Percentiles rank a stretch among this genome's conserved stretches.
These are phyloP conservation scores for Drosophila ironensis DNA, from an alignment of 1,140 invertebrate genomes.

Conservation along the genomic window DNA sequence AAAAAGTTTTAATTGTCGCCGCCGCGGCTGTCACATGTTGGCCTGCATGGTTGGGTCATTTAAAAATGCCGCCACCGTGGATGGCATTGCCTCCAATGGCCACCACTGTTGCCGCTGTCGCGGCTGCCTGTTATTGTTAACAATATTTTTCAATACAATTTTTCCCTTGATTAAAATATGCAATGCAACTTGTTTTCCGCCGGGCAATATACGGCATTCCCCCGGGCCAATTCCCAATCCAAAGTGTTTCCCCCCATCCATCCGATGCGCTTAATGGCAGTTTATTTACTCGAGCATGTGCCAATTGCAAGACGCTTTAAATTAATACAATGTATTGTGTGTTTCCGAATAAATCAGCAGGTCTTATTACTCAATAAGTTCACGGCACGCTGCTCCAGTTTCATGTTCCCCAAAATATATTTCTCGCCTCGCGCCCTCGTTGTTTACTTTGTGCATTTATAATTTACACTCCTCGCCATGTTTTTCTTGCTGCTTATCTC, in stretches of 20 bases:
- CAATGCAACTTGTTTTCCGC: constrained; percentile 73
- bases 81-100: too few relatives aligned
- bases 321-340: constrained; percentile 9
- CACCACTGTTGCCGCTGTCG: constrained; percentile 16
- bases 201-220: constrained; percentile 9
- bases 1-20: constrained; percentile 78
- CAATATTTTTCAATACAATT: constrained; percentile 78
- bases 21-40: constrained; percentile 46
- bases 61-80: constrained; percentile 41
- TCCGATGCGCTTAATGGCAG: constrained; percentile 8
- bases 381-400: constrained; percentile 21
- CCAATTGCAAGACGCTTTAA: neutral
- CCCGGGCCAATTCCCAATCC: constrained; percentile 10
- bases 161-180: constrained; percentile 79
- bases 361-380: constrained; percentile 9
- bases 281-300: constrained; percentile 8
- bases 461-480: constrained; percentile 50
- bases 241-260: neutral
- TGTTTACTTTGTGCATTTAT: constrained; percentile 67
- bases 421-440: constrained; percentile 23
- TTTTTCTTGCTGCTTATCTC: constrained; percentile 63
- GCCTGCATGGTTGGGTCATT: constrained; percentile 48
- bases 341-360: constrained; percentile 12
- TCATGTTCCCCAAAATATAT: constrained; percentile 43
- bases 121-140: constrained; percentile 71